Evolutionary conservation across 2,797 vertebrate genomes (phyloP).

Genomic region (Enteromius viviparus): DNA sequence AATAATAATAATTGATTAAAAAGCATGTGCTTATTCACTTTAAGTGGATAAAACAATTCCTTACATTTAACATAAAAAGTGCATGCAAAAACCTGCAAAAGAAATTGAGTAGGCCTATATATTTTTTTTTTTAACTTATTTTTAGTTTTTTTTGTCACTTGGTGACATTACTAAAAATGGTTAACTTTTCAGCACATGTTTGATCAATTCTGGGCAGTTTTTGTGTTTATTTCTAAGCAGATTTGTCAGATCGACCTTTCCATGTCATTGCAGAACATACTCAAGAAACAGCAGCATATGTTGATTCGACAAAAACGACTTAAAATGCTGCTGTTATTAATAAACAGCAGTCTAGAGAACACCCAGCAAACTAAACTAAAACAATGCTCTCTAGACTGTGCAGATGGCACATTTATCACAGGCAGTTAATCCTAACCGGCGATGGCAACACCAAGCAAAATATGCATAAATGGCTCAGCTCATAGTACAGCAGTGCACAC

Average conservation of each 20-base stretch:
- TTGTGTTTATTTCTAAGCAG: neutral
- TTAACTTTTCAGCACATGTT: too few relatives aligned
- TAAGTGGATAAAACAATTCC: too few relatives aligned
- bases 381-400: slow-evolving; percentile 19
- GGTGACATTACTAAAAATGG: too few relatives aligned
- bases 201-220: too few relatives aligned
- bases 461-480: slow-evolving; percentile 26
- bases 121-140: too few relatives aligned
- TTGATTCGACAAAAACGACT: neutral
- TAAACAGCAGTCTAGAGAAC: neutral
- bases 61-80: too few relatives aligned
- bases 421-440: slow-evolving; percentile 24
- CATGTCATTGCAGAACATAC: neutral
- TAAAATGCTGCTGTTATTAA: slow-evolving; percentile 4
- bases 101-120: too few relatives aligned
- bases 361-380: slow-evolving; percentile 6
- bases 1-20: too few relatives aligned
- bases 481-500: neutral
- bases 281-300: neutral
- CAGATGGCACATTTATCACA: slow-evolving; percentile 37
- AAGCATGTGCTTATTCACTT: too few relatives aligned
- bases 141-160: too few relatives aligned
- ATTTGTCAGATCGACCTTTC: neutral
- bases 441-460: slow-evolving; percentile 34
- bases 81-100: too few relatives aligned